Evolutionary conservation across 1,140 invertebrate genomes (phyloP), one percentile per base, ranked within the genome.

Genomic region (Orius laevigatus): DNA sequence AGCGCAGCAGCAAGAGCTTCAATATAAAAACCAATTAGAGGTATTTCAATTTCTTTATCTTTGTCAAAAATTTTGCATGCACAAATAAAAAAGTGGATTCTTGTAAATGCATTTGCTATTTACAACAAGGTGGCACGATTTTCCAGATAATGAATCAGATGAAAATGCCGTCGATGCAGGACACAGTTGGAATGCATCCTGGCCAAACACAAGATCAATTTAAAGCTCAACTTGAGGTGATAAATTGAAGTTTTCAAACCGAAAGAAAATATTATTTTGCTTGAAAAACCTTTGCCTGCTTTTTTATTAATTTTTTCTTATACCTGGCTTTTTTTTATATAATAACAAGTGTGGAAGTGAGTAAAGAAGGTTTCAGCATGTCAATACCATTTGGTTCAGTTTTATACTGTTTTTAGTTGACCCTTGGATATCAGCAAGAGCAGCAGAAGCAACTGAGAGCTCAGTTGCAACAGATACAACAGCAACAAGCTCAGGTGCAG

Each of bases 201-300:
- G 79, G 80, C 0, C 81, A 86, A 56, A 79, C 81, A 56, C 79
- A 82, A 58, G 81, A 75, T 65, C 79, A 84, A 52, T 83, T 76
- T 53, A 79, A 79, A 59, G 75, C 79, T 55, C 76, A 80, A 55
- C 58, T 81, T 9, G 79, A 81, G 67, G 79, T 75, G 57, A 61
- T 63, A 60, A 45, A 52, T 46, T 12, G 25, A 25, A 25, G 25
- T 54, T 48, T 48, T 53, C 49, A 47, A n/a, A 45, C 32, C 16
- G 32, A 35, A 33, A 12, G 12, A 42, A 11, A 25, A 20, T 46
- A 5, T 11, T 9, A 45, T 43, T 31, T 20, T 11, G 20, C 5
- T 31, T 15, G 8, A 39, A 14, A 16, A 32, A 31, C 2, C 16
- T 18, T 45, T 19, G 14, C 20, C 16, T 19, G 12, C 39, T 41